A percentile compares a stretch with the other conserved stretches of the same genome.
These are phyloP conservation scores for Bubo bubo DNA, from an alignment of 2,113 vertebrate genomes.

Conservation along the genomic window DNA sequence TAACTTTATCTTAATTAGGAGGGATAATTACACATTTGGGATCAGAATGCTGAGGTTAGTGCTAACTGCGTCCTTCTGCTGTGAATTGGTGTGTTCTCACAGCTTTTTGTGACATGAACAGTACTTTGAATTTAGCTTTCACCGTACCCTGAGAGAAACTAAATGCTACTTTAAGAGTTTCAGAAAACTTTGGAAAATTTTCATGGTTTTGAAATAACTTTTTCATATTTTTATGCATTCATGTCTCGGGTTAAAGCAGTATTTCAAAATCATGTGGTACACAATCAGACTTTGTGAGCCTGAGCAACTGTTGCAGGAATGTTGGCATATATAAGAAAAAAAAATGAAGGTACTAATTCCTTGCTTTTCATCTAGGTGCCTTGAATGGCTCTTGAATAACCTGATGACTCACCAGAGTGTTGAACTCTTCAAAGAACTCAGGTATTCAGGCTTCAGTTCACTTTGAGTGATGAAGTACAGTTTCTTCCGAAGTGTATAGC, in stretches of 20 bases:
- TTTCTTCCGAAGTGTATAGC: not conserved
- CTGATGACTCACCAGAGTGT: constrained; percentile 97
- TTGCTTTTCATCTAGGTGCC: constrained; percentile 82
- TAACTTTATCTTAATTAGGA: not conserved
- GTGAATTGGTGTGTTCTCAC: not conserved
- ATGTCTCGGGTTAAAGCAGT: not conserved
- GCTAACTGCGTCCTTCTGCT: not conserved
- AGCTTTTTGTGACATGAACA: not conserved
- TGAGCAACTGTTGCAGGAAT: not conserved
- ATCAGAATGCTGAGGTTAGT: not conserved
- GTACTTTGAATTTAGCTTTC: not conserved
- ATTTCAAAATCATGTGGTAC: not conserved
- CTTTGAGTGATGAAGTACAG: not conserved
- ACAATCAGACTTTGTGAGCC: not conserved
- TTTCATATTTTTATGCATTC: not conserved
- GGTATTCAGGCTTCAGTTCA: constrained; percentile 73
- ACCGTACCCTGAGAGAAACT: not conserved
- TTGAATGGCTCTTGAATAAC: constrained; percentile 98
- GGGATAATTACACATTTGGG: not conserved
- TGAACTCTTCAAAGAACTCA: constrained; percentile 94
- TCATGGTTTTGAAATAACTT: not conserved
- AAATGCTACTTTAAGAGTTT: not conserved
- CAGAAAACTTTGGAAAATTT: not conserved
- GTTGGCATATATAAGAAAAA: not conserved
- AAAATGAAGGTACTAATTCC: not conserved